A percentile compares a stretch with the other conserved stretches of the same genome.
phyloP scores from a whole-genome alignment of 1,140 invertebrate genomes.

The Ladona fulva region DNA sequence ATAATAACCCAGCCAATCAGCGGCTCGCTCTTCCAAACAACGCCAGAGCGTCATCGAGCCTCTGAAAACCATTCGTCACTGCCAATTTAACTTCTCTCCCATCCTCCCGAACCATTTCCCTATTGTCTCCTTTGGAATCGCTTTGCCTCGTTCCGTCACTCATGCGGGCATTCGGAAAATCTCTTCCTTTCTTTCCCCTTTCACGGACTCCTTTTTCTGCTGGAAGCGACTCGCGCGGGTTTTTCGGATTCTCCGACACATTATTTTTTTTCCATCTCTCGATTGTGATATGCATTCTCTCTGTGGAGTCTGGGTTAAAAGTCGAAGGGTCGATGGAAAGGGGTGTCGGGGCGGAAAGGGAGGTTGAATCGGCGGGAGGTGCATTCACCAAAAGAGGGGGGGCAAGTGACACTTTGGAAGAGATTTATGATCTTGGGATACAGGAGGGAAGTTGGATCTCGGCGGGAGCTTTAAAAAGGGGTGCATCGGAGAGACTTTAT shows the following conservation, averaged over 20 bases:
- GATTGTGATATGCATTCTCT: neutral
- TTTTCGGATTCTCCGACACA: too few relatives aligned
- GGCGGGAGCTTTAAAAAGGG: neutral
- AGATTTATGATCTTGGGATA: neutral
- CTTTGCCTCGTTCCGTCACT: neutral
- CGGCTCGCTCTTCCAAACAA: neutral
- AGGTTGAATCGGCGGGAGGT: neutral
- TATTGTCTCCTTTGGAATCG: neutral
- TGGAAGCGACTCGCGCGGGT: neutral
- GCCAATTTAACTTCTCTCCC: neutral
- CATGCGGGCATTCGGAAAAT: neutral
- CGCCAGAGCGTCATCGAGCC: neutral
- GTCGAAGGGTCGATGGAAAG: neutral
- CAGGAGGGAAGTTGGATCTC: neutral
- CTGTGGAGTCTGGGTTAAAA: neutral
- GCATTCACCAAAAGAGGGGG: neutral
- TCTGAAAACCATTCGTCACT: neutral
- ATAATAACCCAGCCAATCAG: neutral
- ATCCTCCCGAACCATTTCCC: neutral
- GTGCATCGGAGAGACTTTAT: neutral
- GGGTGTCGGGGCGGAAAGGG: neutral
- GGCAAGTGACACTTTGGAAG: neutral
- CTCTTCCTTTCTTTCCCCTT: neutral
- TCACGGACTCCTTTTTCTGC: neutral
- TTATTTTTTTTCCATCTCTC: too few relatives aligned